Evolutionary conservation across 2,797 vertebrate species (phyloP).

Genomic region (Muscicapa striata): DNA sequence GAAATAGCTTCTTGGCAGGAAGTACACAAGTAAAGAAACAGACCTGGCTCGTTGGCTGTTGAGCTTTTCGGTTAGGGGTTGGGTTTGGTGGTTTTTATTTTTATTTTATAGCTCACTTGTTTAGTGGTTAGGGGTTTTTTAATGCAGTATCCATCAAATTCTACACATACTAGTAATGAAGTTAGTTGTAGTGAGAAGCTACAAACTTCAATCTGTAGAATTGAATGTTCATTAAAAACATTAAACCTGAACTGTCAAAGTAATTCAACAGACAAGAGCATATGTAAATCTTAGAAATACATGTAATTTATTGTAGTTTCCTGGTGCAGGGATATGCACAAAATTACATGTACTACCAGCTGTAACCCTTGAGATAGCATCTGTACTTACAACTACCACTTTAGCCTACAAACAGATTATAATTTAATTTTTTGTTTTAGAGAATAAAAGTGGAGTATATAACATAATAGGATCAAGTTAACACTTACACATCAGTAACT

Average conservation of each 20-base stretch:
- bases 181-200: background rate
- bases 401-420: background rate
- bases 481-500: background rate
- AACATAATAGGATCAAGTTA: background rate
- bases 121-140: background rate
- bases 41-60: background rate
- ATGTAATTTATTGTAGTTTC: background rate
- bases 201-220: background rate
- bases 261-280: background rate
- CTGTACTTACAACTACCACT: background rate
- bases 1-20: conserved; percentile 22
- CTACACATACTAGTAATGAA: background rate
- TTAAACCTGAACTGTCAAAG: background rate
- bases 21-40: background rate
- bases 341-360: background rate
- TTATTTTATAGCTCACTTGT: background rate
- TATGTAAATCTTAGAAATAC: background rate
- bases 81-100: background rate
- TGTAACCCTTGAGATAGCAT: background rate
- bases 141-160: background rate
- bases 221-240: background rate
- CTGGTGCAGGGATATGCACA: background rate
- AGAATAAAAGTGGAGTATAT: background rate
- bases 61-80: background rate
- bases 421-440: background rate